Evolutionary conservation across 2,888 invertebrate genomes (phyloP).

Genomic region (Baccha elongata): DNA sequence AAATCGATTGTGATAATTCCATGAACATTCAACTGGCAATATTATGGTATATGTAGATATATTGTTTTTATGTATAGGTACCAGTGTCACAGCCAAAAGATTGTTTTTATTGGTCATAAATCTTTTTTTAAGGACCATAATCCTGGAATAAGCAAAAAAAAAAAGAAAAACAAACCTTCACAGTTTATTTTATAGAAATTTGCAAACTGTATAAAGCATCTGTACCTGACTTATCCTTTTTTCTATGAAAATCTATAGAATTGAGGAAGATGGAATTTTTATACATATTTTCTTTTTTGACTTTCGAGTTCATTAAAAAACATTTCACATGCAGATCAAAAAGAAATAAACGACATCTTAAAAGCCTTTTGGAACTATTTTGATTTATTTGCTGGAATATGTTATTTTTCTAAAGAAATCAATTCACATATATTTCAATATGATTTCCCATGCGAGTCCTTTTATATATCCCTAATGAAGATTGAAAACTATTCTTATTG

Average conservation of each 20-base stretch:
- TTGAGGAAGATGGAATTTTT: constrained; percentile 1
- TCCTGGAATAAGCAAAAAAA: constrained; percentile 11
- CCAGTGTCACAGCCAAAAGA: not conserved
- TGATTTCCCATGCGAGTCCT: constrained; percentile 51
- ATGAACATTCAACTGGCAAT: constrained; percentile 5
- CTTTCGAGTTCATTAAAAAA: constrained; percentile 42
- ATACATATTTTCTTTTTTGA: not conserved
- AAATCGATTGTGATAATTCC: constrained; percentile 46
- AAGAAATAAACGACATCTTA: constrained; percentile 38
- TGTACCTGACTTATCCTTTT: constrained; percentile 13
- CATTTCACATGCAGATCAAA: constrained; percentile 33
- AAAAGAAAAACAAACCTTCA: not conserved
- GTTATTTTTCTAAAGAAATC: constrained; percentile 34
- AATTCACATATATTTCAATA: constrained; percentile 46
- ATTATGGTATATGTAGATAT: too few species aligned
- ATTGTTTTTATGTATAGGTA: too few species aligned
- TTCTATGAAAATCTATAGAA: not conserved
- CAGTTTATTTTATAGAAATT: constrained; percentile 27
- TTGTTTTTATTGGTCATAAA: constrained; percentile 41
- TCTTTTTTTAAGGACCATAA: constrained; percentile 41
- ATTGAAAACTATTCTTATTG: constrained; percentile 44
- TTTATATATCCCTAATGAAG: constrained; percentile 20
- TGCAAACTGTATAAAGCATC: constrained; percentile 13
- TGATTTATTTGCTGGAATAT: constrained; percentile 41
- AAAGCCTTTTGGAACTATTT: constrained; percentile 37